phyloP scores from a whole-genome alignment of 1,140 invertebrate species.

The Drosophila equinoxialis region DNA sequence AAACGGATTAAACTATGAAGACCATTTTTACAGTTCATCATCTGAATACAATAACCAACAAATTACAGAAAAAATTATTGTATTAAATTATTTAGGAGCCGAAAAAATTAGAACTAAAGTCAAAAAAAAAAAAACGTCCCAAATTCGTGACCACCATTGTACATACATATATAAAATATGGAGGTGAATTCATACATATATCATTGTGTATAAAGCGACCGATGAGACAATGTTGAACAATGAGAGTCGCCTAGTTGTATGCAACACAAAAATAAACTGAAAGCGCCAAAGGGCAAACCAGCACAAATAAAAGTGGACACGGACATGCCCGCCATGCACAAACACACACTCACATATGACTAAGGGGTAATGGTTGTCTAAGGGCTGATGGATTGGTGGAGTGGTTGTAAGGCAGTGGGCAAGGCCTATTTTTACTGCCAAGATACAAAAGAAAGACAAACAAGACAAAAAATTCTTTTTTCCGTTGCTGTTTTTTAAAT shows the following conservation, averaged over 20 bases:
- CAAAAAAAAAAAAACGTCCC: too few species aligned
- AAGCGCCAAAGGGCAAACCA: conserved; percentile 56
- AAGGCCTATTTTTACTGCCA: conserved; percentile 50
- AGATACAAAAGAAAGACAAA: conserved; percentile 30
- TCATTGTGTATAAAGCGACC: neutral
- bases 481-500: conserved; percentile 27
- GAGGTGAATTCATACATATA: conserved; percentile 7
- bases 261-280: conserved; percentile 57
- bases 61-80: too few species aligned
- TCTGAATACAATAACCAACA: too few species aligned
- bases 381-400: neutral
- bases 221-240: conserved; percentile 29
- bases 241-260: conserved; percentile 41
- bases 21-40: too few species aligned
- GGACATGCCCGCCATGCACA: neutral
- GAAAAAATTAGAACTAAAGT: too few species aligned
- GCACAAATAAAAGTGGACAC: conserved; percentile 23
- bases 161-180: neutral
- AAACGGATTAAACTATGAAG: too few species aligned
- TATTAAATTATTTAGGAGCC: too few species aligned
- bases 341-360: conserved; percentile 14
- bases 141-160: too few species aligned
- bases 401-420: conserved; percentile 16
- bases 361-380: neutral
- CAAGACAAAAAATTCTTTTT: conserved; percentile 38